Percentiles rank a stretch among this genome's conserved stretches.
Evolutionary conservation across 2,797 vertebrate genomes (phyloP).

Genomic region (Hydrolagus colliei): DNA sequence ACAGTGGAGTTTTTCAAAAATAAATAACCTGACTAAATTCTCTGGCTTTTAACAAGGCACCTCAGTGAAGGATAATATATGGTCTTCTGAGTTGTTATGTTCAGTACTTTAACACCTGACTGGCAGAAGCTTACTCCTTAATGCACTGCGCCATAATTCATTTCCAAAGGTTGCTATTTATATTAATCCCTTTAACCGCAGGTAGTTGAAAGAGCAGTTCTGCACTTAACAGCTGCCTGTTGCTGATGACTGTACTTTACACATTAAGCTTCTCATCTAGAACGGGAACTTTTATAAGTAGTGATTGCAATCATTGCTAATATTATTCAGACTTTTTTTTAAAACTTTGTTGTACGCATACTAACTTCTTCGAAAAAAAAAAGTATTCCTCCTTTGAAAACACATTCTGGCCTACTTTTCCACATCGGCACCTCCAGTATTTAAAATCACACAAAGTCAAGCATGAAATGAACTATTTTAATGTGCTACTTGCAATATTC

Average conservation of each 20-base stretch:
- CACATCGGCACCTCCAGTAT: too few relatives aligned
- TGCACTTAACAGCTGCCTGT: constrained; percentile 7
- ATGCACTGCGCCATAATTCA: constrained; percentile 7
- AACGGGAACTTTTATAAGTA: not conserved
- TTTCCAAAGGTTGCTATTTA: not conserved
- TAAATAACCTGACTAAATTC: not conserved
- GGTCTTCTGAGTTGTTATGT: too few relatives aligned
- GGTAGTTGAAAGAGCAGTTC: not conserved
- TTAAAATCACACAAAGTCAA: not conserved
- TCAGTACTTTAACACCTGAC: not conserved
- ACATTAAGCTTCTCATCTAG: not conserved
- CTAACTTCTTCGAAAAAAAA: not conserved
- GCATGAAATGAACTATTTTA: too few relatives aligned
- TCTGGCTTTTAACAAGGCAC: not conserved
- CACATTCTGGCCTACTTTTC: not conserved
- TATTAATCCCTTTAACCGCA: constrained; percentile 9
- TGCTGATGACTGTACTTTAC: not conserved
- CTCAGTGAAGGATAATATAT: not conserved
- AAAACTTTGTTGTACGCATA: not conserved
- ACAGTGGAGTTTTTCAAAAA: too few relatives aligned
- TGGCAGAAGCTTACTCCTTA: not conserved
- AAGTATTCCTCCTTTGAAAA: not conserved
- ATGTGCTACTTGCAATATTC: not conserved
- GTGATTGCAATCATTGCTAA: not conserved
- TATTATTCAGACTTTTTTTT: not conserved